Conservation (phyloP, 2,888 invertebrate genomes). For the Charanyca ferruginea region DNA sequence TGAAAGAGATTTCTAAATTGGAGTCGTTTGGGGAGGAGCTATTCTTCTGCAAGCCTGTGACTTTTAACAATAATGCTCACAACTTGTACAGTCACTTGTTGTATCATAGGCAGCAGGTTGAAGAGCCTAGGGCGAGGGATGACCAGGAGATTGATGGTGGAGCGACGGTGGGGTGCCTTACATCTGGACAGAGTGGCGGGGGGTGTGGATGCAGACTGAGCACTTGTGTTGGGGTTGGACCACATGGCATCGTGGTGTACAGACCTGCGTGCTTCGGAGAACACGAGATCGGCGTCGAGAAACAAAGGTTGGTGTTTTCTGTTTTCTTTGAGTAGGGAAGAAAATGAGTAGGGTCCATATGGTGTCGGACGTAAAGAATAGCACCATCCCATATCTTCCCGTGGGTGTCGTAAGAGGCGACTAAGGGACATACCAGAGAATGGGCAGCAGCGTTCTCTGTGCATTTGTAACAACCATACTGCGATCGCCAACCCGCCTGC, state of each 20-base stretch:
- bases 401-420: too few species aligned
- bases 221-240: constrained; percentile 94
- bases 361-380: too few species aligned
- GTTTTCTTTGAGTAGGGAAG: too few species aligned
- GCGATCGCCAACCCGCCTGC: too few species aligned
- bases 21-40: constrained; percentile 96
- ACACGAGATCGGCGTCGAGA: constrained; percentile 92
- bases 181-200: constrained; percentile 83
- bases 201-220: constrained; percentile 88
- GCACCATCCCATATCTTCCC: too few species aligned
- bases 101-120: constrained; percentile 91
- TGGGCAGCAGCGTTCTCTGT: too few species aligned
- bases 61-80: constrained; percentile 92
- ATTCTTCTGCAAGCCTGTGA: constrained; percentile 93
- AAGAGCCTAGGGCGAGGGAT: constrained; percentile 87
- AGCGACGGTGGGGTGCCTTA: constrained; percentile 86
- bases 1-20: constrained; percentile 95
- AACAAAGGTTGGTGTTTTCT: constrained; percentile 88
- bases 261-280: constrained; percentile 88
- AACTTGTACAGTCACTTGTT: constrained; percentile 94
- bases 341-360: too few species aligned
- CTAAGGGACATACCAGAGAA: too few species aligned
- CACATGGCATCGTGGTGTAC: constrained; percentile 95
- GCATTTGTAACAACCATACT: too few species aligned
- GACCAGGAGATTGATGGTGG: constrained; percentile 87